Conservation (phyloP, 2,113 vertebrate species). For the Sinosuthora webbiana region DNA sequence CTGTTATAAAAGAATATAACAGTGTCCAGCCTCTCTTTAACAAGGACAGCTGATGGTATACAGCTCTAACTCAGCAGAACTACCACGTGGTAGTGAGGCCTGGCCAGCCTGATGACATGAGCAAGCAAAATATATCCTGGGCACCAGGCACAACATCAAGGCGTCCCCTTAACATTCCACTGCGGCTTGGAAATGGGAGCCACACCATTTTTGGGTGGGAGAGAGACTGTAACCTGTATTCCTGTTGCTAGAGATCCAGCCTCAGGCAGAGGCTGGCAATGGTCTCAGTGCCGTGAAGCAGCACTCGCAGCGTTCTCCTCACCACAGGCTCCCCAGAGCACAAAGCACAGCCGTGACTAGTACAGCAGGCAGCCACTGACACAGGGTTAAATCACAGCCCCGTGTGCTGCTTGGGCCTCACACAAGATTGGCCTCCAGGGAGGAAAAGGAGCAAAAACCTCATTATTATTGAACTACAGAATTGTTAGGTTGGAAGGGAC, state of each 20-base stretch:
- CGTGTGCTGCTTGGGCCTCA: accelerated
- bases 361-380: too few relatives aligned
- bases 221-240: not conserved
- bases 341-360: too few relatives aligned
- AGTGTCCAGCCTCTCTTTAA: not conserved
- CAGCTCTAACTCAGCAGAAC: not conserved
- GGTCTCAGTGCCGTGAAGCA: accelerated
- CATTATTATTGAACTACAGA: not conserved
- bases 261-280: not conserved
- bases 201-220: too few relatives aligned
- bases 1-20: not conserved
- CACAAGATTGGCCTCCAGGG: too few relatives aligned
- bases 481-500: not conserved
- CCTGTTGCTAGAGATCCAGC: not conserved
- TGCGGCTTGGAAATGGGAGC: not conserved
- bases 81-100: accelerated
- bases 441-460: not conserved
- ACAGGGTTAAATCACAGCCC: accelerated
- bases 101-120: accelerated
- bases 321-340: accelerated
- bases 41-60: not conserved
- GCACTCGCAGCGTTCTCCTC: accelerated
- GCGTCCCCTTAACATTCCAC: not conserved
- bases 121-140: not conserved
- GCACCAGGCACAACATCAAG: not conserved